Conservation (phyloP, 1,140 invertebrate species). For the Drosophila lowei region DNA sequence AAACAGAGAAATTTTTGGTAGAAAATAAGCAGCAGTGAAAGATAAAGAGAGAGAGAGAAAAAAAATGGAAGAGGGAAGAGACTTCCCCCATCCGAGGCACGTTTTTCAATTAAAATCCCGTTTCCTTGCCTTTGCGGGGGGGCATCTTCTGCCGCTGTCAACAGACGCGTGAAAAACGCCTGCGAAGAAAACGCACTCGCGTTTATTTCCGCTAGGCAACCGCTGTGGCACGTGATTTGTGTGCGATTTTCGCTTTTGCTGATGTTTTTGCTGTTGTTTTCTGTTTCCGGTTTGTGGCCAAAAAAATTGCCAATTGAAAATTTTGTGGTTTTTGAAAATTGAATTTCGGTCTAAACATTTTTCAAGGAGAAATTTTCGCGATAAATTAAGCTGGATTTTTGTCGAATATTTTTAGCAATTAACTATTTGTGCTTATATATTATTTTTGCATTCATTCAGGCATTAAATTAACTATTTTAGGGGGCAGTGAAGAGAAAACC, state of each 20-base stretch:
- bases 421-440: neutral
- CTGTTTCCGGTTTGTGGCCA: slow-evolving; percentile 26
- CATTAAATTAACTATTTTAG: no score
- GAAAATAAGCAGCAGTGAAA: neutral
- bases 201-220: slow-evolving; percentile 61
- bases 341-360: slow-evolving; percentile 9
- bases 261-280: slow-evolving; percentile 31
- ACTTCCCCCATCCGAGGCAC: slow-evolving; percentile 40
- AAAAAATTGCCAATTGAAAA: slow-evolving; percentile 64
- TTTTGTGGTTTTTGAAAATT: slow-evolving; percentile 55
- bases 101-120: slow-evolving; percentile 78
- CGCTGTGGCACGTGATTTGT: slow-evolving; percentile 65
- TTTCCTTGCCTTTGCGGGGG: slow-evolving; percentile 29
- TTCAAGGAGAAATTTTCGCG: slow-evolving; percentile 5
- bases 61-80: no score
- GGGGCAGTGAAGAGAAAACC: no score
- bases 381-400: slow-evolving; percentile 14
- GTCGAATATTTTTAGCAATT: slow-evolving; percentile 1
- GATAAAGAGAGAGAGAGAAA: slow-evolving; percentile 2
- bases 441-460: no score
- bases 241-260: slow-evolving; percentile 54
- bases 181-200: slow-evolving; percentile 58
- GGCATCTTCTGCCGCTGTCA: slow-evolving; percentile 30
- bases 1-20: neutral
- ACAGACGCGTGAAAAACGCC: slow-evolving; percentile 33